Conservation (phyloP, 2,888 invertebrate genomes). For the Pseudococcus viburni region DNA sequence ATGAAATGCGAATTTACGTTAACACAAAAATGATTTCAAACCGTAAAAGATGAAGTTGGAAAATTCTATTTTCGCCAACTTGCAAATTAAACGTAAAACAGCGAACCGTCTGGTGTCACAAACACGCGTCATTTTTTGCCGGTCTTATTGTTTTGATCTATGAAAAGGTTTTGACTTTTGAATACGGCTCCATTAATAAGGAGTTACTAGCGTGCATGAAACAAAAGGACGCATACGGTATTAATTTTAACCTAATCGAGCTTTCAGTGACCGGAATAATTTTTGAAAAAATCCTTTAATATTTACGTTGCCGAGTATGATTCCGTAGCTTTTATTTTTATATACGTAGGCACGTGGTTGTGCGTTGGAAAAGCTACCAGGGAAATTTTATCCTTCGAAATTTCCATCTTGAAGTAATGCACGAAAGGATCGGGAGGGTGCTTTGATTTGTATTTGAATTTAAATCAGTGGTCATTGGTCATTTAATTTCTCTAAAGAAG, state of each 20-base stretch:
- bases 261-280: slow-evolving; percentile 9
- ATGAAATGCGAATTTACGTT: background rate
- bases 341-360: background rate
- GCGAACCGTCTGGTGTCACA: slow-evolving; percentile 45
- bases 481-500: too few relatives aligned
- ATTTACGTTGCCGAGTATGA: background rate
- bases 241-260: slow-evolving; percentile 32
- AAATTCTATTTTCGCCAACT: slow-evolving; percentile 45
- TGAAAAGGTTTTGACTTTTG: slow-evolving; percentile 52
- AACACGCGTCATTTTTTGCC: slow-evolving; percentile 44
- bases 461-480: too few relatives aligned
- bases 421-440: too few relatives aligned
- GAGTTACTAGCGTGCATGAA: slow-evolving; percentile 6
- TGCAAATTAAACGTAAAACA: slow-evolving; percentile 41
- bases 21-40: slow-evolving; percentile 7
- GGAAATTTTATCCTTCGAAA: background rate
- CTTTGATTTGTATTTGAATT: too few relatives aligned
- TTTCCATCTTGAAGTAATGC: background rate
- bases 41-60: slow-evolving; percentile 9
- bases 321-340: background rate
- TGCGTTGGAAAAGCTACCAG: background rate
- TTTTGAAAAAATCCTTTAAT: slow-evolving; percentile 16
- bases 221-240: slow-evolving; percentile 44
- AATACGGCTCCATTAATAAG: slow-evolving; percentile 8
- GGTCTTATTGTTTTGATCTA: slow-evolving; percentile 44